Evolutionary conservation across 2,113 vertebrate genomes (phyloP).

Genomic region (Aptenodytes forsteri): DNA sequence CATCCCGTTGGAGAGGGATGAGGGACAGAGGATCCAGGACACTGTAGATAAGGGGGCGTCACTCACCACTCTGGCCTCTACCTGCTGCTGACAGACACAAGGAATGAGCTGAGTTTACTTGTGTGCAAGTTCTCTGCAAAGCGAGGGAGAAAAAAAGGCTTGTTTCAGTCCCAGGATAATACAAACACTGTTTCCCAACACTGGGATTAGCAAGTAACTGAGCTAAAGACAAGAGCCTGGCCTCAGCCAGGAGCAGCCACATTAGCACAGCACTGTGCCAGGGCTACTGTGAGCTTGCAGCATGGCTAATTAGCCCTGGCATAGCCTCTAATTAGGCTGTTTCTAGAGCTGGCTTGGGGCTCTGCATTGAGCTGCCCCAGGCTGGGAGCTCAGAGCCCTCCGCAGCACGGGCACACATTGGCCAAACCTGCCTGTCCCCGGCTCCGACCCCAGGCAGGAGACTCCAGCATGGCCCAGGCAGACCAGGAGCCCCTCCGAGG

Average conservation of each 20-base stretch:
- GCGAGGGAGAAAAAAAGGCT: background rate
- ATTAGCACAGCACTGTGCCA: background rate
- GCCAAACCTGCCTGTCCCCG: background rate
- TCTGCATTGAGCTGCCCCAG: background rate
- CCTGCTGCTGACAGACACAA: background rate
- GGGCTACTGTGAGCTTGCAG: background rate
- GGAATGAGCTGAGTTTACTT: fast-evolving
- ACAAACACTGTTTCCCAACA: background rate
- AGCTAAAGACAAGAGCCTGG: background rate
- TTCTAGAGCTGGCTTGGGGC: background rate
- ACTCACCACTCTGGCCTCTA: fast-evolving
- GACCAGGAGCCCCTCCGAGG: too few relatives aligned
- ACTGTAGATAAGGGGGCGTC: fast-evolving
- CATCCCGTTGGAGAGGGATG: fast-evolving
- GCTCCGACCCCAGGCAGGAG: background rate
- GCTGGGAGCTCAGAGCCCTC: background rate
- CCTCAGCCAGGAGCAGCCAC: background rate
- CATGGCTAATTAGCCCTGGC: background rate
- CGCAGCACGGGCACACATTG: fast-evolving
- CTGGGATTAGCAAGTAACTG: background rate
- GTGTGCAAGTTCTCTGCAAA: background rate
- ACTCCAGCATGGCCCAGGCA: fast-evolving
- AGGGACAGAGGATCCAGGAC: background rate
- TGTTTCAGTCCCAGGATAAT: fast-evolving
- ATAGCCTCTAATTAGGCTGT: background rate